phyloP scores from a whole-genome alignment of 1,140 invertebrate genomes.

The Lasioglossum baleicum region DNA sequence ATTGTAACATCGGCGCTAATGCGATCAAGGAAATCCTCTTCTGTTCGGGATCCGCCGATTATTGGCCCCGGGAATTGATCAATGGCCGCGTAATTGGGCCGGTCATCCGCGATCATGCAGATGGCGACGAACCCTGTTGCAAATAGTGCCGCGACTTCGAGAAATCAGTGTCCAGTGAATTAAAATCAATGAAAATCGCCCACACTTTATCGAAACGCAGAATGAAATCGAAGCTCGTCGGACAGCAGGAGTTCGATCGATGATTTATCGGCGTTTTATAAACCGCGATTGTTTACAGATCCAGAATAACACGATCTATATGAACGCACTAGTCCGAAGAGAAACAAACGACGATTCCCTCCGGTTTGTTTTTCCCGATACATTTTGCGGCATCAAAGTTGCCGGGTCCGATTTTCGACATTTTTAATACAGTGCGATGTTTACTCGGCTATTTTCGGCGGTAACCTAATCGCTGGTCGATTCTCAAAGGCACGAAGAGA shows the following conservation, averaged over 20 bases:
- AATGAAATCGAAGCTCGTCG: no score
- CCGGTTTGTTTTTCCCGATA: background rate
- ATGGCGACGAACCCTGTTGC: no score
- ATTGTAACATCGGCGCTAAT: background rate
- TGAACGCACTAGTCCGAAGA: background rate
- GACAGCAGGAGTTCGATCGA: background rate
- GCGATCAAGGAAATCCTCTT: constrained; percentile 15
- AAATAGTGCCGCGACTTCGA: background rate
- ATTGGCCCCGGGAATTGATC: background rate
- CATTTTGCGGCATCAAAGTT: background rate
- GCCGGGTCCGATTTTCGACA: background rate
- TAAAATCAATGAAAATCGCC: no score
- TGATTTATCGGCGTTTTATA: background rate
- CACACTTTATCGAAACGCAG: no score
- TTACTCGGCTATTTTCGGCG: background rate
- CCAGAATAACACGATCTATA: background rate
- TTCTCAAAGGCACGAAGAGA: background rate
- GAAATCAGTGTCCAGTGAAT: no score
- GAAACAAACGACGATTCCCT: background rate
- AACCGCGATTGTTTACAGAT: background rate
- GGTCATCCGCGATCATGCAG: background rate
- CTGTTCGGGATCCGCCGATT: no score
- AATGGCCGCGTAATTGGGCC: background rate
- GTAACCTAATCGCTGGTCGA: background rate
- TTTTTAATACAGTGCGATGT: background rate